These are phyloP conservation scores for Chascanopsetta lugubris DNA, from an alignment of 2,113 vertebrate species.

Conservation along the genomic window DNA sequence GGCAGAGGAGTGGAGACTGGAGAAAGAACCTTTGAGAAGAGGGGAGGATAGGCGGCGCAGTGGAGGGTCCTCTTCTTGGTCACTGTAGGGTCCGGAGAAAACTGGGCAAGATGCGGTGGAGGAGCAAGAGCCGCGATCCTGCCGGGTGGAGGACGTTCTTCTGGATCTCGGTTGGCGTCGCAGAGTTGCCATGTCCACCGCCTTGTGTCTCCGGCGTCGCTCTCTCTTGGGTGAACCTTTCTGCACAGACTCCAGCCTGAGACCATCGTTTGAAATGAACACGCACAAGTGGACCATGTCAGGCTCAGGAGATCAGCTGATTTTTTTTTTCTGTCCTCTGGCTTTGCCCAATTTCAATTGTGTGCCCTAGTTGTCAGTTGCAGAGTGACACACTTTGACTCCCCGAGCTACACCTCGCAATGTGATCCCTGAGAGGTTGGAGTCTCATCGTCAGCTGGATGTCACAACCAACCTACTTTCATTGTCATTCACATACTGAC, in stretches of 20 bases:
- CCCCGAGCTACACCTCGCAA: slow-evolving; percentile 32
- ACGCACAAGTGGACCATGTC: slow-evolving; percentile 79
- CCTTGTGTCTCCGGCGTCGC: slow-evolving; percentile 30
- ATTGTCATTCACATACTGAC: slow-evolving; percentile 35
- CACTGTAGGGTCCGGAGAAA: slow-evolving; percentile 74
- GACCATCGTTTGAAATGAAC: slow-evolving; percentile 66
- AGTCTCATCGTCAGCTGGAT: slow-evolving; percentile 33
- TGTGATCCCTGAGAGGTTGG: slow-evolving; percentile 35
- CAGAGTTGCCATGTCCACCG: slow-evolving; percentile 51
- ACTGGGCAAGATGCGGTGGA: slow-evolving; percentile 78
- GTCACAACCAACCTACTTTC: slow-evolving; percentile 58
- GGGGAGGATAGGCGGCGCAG: slow-evolving; percentile 72
- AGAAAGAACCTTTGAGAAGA: slow-evolving; percentile 65
- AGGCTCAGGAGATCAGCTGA: slow-evolving; percentile 51
- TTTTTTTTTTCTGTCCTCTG: slow-evolving; percentile 60
- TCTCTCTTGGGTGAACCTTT: slow-evolving; percentile 58
- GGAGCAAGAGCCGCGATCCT: slow-evolving; percentile 77
- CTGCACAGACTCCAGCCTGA: slow-evolving; percentile 71
- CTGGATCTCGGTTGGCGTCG: slow-evolving; percentile 56
- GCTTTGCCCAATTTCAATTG: slow-evolving; percentile 57
- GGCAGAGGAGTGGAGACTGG: slow-evolving; percentile 42
- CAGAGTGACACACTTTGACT: slow-evolving; percentile 70
- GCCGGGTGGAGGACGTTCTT: slow-evolving; percentile 51
- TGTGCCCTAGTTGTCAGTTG: slow-evolving; percentile 65
- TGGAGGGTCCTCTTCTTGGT: slow-evolving; percentile 68